phyloP scores from a whole-genome alignment of 2,888 invertebrate genomes.

The Embidobia sp. region DNA sequence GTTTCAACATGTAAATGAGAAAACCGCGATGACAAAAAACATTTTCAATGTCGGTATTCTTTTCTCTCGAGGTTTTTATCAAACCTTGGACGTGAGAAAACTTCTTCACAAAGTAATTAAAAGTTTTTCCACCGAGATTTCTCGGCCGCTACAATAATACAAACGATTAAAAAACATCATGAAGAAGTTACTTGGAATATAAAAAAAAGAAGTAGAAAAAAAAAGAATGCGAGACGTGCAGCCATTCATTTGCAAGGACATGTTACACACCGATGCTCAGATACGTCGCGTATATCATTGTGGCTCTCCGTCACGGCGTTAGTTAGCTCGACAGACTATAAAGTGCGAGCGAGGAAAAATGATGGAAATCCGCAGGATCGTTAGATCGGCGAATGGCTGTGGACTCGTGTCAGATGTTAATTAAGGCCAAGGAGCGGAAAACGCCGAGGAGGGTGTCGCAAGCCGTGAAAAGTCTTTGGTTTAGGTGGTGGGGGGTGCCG shows the following conservation, averaged over 20 bases:
- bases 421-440: conserved; percentile 80
- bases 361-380: conserved; percentile 65
- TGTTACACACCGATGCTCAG: conserved; percentile 53
- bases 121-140: conserved; percentile 47
- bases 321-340: conserved; percentile 59
- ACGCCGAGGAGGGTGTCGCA: conserved; percentile 76
- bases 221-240: conserved; percentile 64
- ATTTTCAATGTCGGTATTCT: conserved; percentile 22
- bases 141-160: conserved; percentile 31
- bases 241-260: conserved; percentile 64
- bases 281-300: conserved; percentile 57
- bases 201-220: conserved; percentile 25
- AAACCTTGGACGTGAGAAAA: conserved; percentile 42
- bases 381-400: conserved; percentile 69
- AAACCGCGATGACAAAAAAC: conserved; percentile 21
- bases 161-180: conserved; percentile 47
- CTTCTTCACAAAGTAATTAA: conserved; percentile 54
- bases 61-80: conserved; percentile 32
- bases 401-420: conserved; percentile 79
- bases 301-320: conserved; percentile 35
- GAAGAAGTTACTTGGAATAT: conserved; percentile 53
- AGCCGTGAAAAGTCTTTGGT: conserved; percentile 72
- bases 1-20: conserved; percentile 41
- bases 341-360: conserved; percentile 60
- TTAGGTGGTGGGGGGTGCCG: conserved; percentile 24